Base-by-base conservation (phyloP, 2,113 vertebrate genomes). In the Gadus macrocephalus region DNA sequence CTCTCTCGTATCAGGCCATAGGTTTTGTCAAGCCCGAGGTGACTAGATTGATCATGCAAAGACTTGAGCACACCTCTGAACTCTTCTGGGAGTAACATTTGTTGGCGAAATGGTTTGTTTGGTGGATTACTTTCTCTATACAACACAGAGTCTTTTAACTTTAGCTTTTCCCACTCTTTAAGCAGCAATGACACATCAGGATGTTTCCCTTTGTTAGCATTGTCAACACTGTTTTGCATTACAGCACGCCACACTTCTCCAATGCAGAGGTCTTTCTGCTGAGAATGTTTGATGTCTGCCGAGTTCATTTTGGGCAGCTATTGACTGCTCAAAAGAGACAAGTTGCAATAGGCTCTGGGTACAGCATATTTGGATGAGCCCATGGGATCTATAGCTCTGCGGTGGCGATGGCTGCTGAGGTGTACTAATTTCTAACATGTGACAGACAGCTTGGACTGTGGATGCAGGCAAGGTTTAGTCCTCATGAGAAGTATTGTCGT, bases 211-310 rank as follows among this genome's bases (percentile, higher is more conserved):
- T 12, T 72, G 49, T 65, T 15, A 35, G 63, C 62, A 20, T 38
- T 9, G 42, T 28, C n/a, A 1, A 38, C 49, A 72, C 38, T 14
- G 3, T 72, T 56, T 15, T 72, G 62, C 15, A 9, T 25, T 19
- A 72, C 53, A 55, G 53, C 70, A 27, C 14, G 53, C 70, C 20
- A 72, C 28, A 72, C 62, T 65, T 65, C 70, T 15, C 70, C 53
- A 65, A 66, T 65, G 25, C 70, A 65, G 31, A 20, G 63, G 49
- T 72, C 70, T 58, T 2, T 38, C 6, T 59, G 53, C 53, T 72
- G 66, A 12, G 65, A 72, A 15, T 31, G 70, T 19, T 49, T 19
- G 16, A 71, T 64, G 6, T 72, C 38, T 27, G 62, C 22, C 42
- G 49, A 64, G 35, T 11, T 35, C 25, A 64, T 15, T 3, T 60